Base-by-base conservation (phyloP, 2,797 vertebrate species). In the Phrynocephalus forsythii region DNA sequence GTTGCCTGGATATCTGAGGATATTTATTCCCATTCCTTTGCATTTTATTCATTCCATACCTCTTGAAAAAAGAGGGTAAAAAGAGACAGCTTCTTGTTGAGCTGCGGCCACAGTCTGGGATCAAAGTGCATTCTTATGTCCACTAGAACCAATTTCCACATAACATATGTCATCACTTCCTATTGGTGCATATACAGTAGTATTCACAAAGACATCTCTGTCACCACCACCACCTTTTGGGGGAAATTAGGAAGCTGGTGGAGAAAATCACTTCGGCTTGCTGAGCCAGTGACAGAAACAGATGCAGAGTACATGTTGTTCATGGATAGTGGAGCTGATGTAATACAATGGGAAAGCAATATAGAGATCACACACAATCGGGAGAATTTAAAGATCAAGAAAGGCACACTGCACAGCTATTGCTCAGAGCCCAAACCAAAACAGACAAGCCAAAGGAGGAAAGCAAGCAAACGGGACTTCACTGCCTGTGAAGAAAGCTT, bases 201-300 rank as follows among this genome's bases (percentile, higher is more conserved):
- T 88, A 50, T 79, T 83, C 71, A 68, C 50, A 83, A 71, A 84
- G 79, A 56, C 22, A 38, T 38, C 60, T 77, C 38, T 63, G 18
- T 30, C 26, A 16, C 24, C 30, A 38, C 13, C 66, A 11, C 88
- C 87, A 90, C 87, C 87, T 88, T 90, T 86, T 84, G 20, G 88
- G 86, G 88, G 86, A 22, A 91, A 94, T 91, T 83, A 81, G 94
- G 92, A 94, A 93, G 92, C 90, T 93, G 94, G 92, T 30, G 92
- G 90, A 79, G 93, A 93, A 89, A 95, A 95, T 94, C 89, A 92
- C 92, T 94, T 85, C 77, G 93, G 88, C 94, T 91, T 94, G 90
- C 91, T 83, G 92, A 92, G 66, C 77, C 89, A 86, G 84, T 9
- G 79, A 93, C 86, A 95, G 91, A 83, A 94, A 92, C 93, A 91